phyloP scores from a whole-genome alignment of 2,888 invertebrate species.

The Ophion costatus region DNA sequence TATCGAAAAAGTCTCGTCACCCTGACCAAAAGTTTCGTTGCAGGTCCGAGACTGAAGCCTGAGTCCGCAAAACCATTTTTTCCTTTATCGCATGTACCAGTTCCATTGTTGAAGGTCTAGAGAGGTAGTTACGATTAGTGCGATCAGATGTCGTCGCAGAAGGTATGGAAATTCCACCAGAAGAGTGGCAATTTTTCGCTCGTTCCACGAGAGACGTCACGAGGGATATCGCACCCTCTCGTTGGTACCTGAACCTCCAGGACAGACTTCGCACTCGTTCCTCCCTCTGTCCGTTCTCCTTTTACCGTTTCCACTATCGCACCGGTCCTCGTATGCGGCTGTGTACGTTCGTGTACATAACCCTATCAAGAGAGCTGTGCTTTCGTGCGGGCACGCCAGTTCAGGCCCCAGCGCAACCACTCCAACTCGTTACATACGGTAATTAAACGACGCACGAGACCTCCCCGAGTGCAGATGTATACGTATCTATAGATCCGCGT shows the following conservation, averaged over 20 bases:
- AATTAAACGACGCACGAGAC: constrained; percentile 83
- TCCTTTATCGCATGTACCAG: neutral
- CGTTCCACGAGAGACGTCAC: constrained; percentile 75
- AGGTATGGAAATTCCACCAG: neutral
- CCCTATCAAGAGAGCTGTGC: constrained; percentile 68
- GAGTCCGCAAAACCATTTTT: too few species aligned
- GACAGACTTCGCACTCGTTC: constrained; percentile 31
- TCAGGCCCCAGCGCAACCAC: constrained; percentile 71
- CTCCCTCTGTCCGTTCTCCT: constrained; percentile 35
- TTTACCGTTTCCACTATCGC: constrained; percentile 51
- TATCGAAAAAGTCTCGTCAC: too few species aligned
- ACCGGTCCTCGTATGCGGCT: neutral
- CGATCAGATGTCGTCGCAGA: too few species aligned
- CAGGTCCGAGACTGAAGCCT: too few species aligned
- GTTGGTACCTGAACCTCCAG: constrained; percentile 57
- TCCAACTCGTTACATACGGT: constrained; percentile 83
- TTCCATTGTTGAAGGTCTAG: neutral
- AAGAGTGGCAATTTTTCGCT: constrained; percentile 59
- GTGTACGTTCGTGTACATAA: constrained; percentile 24
- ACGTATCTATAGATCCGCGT: constrained; percentile 11
- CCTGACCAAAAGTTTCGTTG: too few species aligned
- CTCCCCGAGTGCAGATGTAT: constrained; percentile 67
- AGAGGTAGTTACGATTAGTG: neutral
- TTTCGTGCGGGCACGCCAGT: constrained; percentile 81
- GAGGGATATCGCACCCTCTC: constrained; percentile 75